phyloP scores from a whole-genome alignment of 2,113 vertebrate species.

The Eupsittula cactorum region DNA sequence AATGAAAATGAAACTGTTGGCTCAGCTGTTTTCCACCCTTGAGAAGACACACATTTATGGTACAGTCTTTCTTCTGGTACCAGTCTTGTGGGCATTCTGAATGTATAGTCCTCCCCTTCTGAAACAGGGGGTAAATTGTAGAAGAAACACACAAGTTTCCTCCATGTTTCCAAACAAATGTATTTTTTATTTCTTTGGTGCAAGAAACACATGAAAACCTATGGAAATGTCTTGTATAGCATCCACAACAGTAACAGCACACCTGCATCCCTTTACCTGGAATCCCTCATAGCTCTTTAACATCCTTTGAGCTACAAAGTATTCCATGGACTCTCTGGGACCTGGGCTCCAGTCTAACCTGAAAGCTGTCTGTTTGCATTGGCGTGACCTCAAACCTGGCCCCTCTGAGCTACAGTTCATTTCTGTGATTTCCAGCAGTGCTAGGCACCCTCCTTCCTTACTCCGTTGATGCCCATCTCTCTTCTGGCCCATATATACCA shows the following conservation, averaged over 20 bases:
- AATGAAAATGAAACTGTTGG: background rate
- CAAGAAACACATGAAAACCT: background rate
- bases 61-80: background rate
- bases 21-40: background rate
- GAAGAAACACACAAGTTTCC: background rate
- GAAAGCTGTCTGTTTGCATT: background rate
- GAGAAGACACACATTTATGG: background rate
- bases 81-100: background rate
- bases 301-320: background rate
- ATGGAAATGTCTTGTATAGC: background rate
- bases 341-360: background rate
- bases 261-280: background rate
- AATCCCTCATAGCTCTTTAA: background rate
- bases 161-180: background rate
- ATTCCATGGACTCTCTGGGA: background rate
- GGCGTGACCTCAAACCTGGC: background rate
- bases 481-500: fast-evolving
- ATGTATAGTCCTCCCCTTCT: fast-evolving
- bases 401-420: background rate
- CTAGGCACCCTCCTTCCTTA: background rate
- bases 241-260: background rate
- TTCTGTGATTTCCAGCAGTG: background rate
- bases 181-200: background rate
- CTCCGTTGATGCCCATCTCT: background rate
- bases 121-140: background rate